phyloP scores from a whole-genome alignment of 2,888 invertebrate species.

The Hypolimnas misippus region DNA sequence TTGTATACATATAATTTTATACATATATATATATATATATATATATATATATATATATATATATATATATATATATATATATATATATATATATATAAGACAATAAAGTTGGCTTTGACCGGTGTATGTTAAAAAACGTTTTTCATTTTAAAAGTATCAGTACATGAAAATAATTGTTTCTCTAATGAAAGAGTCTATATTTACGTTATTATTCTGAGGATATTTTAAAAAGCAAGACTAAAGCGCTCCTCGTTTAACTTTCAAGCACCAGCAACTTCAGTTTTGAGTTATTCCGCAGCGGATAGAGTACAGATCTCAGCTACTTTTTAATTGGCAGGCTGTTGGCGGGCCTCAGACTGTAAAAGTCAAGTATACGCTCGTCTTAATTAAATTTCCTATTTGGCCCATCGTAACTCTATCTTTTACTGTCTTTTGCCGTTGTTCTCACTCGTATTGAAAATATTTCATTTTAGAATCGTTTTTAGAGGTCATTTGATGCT shows the following conservation, averaged over 20 bases:
- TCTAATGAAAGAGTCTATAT: not conserved
- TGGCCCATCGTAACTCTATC: constrained; percentile 55
- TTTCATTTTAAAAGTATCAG: too few species aligned
- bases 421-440: constrained; percentile 18
- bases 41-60: too few species aligned
- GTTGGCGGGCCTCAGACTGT: constrained; percentile 59
- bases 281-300: constrained; percentile 14
- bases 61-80: too few species aligned
- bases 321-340: constrained; percentile 73
- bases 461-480: not conserved
- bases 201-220: constrained; percentile 1
- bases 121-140: too few species aligned
- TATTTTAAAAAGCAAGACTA: constrained; percentile 15
- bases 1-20: too few species aligned
- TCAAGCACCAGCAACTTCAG: constrained; percentile 27
- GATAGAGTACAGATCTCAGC: constrained; percentile 53
- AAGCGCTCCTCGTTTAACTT: constrained; percentile 21
- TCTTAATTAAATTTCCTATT: constrained; percentile 77
- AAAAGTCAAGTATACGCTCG: constrained; percentile 67
- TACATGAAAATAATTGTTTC: too few species aligned
- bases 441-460: not conserved
- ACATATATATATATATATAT: too few species aligned
- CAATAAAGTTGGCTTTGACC: too few species aligned
- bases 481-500: too few species aligned
- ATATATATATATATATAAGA: too few species aligned